These are phyloP conservation scores for Aplidium turbinatum DNA, from an alignment of 23 tunicate genomes.

Conservation along the genomic window DNA sequence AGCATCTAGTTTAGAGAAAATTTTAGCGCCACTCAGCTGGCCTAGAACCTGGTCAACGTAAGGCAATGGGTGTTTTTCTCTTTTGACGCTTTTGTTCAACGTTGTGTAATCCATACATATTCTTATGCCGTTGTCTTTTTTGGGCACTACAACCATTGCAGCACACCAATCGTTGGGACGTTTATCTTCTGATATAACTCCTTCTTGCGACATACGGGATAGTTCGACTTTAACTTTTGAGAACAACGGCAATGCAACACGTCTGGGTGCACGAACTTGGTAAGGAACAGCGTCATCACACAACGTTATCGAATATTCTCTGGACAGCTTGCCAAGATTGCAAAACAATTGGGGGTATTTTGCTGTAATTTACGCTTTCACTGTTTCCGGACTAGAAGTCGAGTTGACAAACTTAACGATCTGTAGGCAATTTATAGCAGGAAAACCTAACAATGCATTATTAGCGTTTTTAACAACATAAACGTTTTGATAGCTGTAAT, in stretches of 20 bases:
- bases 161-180: conserved; percentile 33
- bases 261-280: conserved; percentile 36
- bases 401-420: background rate
- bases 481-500: background rate
- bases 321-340: conserved; percentile 30
- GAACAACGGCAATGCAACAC: conserved; percentile 25
- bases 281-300: conserved; percentile 32
- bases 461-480: conserved; percentile 2
- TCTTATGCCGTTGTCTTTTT: conserved; percentile 26
- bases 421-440: conserved; percentile 15
- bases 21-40: conserved; percentile 22
- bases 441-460: conserved; percentile 28
- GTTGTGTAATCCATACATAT: conserved; percentile 40
- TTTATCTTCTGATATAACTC: conserved; percentile 20
- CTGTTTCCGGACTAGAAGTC: no score
- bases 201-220: conserved; percentile 17
- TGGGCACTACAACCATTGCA: conserved; percentile 51
- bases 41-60: conserved; percentile 3
- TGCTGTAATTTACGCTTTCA: no score
- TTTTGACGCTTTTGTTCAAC: conserved; percentile 16
- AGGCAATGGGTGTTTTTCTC: conserved; percentile 11
- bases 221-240: conserved; percentile 9
- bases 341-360: conserved; percentile 20
- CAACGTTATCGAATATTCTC: conserved; percentile 7
- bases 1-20: conserved; percentile 33